Conservation (phyloP, 2,113 vertebrate genomes). For the Ascaphus truei region DNA sequence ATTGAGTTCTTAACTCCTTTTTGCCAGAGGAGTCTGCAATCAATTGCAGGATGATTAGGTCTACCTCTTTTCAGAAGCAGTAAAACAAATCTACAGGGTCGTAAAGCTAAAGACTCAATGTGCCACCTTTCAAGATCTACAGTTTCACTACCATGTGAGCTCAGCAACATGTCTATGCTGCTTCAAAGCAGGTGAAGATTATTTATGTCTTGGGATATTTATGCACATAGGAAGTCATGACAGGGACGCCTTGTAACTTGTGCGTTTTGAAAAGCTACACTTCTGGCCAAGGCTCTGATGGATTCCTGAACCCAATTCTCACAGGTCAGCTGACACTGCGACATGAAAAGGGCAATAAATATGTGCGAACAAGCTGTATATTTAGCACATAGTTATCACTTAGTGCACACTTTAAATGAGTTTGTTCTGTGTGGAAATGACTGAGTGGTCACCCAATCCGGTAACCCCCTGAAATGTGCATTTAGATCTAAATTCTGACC, state of each 20-base stretch:
- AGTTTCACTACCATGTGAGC: conserved; percentile 16
- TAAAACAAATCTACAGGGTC: not conserved
- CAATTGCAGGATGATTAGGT: not conserved
- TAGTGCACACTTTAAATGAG: too few relatives aligned
- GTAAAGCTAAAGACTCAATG: not conserved
- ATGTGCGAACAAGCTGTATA: too few relatives aligned
- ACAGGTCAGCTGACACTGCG: too few relatives aligned
- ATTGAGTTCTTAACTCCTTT: too few relatives aligned
- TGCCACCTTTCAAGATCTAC: not conserved
- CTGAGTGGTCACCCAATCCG: too few relatives aligned
- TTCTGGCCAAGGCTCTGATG: not conserved
- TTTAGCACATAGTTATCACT: too few relatives aligned
- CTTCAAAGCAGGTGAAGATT: conserved; percentile 22
- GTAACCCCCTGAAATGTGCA: too few relatives aligned
- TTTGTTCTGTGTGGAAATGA: too few relatives aligned
- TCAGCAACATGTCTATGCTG: not conserved
- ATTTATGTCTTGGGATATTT: not conserved
- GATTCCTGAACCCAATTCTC: not conserved
- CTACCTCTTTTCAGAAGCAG: not conserved
- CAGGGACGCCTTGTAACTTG: not conserved
- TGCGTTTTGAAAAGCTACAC: not conserved
- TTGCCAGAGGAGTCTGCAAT: too few relatives aligned
- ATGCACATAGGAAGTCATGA: not conserved
- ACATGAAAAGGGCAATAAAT: too few relatives aligned
- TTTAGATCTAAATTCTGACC: too few relatives aligned